Evolutionary conservation across 2,113 vertebrate genomes (phyloP).

Genomic region (Serinus canaria): DNA sequence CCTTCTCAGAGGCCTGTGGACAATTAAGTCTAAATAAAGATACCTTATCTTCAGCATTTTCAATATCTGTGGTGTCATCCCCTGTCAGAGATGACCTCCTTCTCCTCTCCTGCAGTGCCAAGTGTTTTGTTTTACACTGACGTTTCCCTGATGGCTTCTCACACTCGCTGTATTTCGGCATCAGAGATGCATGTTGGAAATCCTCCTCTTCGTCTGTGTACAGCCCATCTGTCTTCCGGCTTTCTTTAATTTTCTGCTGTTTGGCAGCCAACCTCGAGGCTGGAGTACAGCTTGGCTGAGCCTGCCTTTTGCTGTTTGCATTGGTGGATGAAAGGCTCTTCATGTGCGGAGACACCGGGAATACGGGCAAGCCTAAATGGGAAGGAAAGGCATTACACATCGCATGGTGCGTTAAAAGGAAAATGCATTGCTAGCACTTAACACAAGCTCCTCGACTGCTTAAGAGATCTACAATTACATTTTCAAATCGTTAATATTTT

Average conservation of each 20-base stretch:
- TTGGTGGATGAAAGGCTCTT: conserved; percentile 79
- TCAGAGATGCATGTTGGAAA: conserved; percentile 78
- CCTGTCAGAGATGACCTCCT: conserved; percentile 72
- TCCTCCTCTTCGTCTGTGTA: conserved; percentile 83
- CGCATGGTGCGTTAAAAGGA: conserved; percentile 65
- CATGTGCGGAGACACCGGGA: conserved; percentile 74
- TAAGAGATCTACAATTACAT: conserved; percentile 74
- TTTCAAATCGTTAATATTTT: conserved; percentile 75
- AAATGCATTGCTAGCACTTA: conserved; percentile 70
- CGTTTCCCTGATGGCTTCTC: conserved; percentile 99
- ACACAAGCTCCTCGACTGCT: conserved; percentile 66
- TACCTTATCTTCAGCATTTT: conserved; percentile 83
- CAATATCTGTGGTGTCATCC: conserved; percentile 76
- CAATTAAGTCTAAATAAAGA: conserved; percentile 64
- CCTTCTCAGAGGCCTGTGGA: background rate
- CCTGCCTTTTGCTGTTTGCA: conserved; percentile 80
- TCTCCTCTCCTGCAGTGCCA: conserved; percentile 86
- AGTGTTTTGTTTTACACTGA: conserved; percentile 98
- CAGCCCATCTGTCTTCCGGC: conserved; percentile 80
- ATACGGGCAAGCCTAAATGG: conserved; percentile 73
- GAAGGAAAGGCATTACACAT: conserved; percentile 75
- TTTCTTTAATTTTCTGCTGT: conserved; percentile 87
- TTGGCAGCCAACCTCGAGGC: conserved; percentile 85
- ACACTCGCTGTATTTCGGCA: conserved; percentile 86
- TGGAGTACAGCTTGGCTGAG: conserved; percentile 79